These are phyloP conservation scores for Catharus ustulatus DNA, from an alignment of 2,797 vertebrate species.

Conservation along the genomic window DNA sequence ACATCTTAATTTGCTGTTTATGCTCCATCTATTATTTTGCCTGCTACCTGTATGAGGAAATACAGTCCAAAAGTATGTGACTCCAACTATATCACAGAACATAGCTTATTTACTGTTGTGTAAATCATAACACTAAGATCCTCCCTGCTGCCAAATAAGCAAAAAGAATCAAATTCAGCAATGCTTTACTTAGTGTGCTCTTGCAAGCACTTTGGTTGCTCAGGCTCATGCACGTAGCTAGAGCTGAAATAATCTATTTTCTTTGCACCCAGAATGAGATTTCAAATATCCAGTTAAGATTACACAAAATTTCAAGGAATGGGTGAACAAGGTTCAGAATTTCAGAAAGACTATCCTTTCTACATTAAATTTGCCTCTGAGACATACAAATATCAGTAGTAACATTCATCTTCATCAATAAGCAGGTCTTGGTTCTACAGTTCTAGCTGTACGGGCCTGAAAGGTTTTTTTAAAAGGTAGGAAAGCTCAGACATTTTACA, in stretches of 20 bases:
- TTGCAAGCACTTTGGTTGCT: not conserved
- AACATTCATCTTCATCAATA: not conserved
- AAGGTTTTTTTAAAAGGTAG: not conserved
- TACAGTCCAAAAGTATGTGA: not conserved
- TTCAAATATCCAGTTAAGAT: not conserved
- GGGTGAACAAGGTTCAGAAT: not conserved
- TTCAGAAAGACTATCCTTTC: not conserved
- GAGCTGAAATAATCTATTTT: not conserved
- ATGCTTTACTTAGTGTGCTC: not conserved
- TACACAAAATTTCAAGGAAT: not conserved
- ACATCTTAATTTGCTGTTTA: not conserved
- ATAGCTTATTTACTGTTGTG: not conserved
- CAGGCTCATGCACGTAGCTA: not conserved
- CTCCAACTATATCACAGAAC: not conserved
- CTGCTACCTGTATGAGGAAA: not conserved
- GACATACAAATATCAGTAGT: not conserved
- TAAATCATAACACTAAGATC: not conserved
- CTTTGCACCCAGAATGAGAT: not conserved
- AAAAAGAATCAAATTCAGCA: not conserved
- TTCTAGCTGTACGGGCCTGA: not conserved
- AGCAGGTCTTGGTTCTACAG: not conserved
- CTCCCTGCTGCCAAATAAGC: not conserved
- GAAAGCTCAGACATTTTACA: not conserved
- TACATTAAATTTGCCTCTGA: not conserved
- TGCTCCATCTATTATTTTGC: not conserved